Conservation (phyloP, 2,797 vertebrate species). For the Neosilurus hyrtlii region DNA sequence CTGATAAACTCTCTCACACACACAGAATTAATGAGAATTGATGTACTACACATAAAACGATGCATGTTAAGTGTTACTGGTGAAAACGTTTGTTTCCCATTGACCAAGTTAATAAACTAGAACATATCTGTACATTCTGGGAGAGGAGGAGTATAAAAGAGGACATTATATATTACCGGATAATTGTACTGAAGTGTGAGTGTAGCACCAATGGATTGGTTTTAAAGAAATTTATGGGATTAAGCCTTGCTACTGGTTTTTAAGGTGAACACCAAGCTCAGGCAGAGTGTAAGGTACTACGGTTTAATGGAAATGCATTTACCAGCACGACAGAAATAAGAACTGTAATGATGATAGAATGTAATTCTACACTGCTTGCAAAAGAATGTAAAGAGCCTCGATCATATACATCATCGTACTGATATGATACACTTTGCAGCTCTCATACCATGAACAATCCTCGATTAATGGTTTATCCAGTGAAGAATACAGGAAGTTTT, state of each 20-base stretch:
- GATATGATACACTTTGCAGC: not conserved
- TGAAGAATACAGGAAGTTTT: conserved; percentile 84
- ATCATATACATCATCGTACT: too few species aligned
- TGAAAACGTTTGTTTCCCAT: not conserved
- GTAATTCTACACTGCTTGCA: not conserved
- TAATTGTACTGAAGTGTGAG: not conserved
- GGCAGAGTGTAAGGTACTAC: not conserved
- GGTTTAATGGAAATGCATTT: not conserved
- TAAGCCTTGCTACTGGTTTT: not conserved
- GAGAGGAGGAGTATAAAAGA: not conserved
- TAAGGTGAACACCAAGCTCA: not conserved
- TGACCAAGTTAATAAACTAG: not conserved
- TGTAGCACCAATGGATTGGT: not conserved
- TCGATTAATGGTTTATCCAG: conserved; percentile 79
- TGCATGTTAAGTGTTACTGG: not conserved
- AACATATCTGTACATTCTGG: not conserved
- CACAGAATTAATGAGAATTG: not conserved
- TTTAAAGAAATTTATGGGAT: not conserved
- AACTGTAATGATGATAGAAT: not conserved
- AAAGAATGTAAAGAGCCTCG: not conserved
- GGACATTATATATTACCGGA: not conserved
- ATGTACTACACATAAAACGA: conserved; percentile 5
- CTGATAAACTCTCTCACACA: not conserved
- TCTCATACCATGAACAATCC: conserved; percentile 61
- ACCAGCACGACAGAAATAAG: conserved; percentile 19